Base-by-base conservation (phyloP, 2,797 vertebrate species). In the Microhierax caerulescens region DNA sequence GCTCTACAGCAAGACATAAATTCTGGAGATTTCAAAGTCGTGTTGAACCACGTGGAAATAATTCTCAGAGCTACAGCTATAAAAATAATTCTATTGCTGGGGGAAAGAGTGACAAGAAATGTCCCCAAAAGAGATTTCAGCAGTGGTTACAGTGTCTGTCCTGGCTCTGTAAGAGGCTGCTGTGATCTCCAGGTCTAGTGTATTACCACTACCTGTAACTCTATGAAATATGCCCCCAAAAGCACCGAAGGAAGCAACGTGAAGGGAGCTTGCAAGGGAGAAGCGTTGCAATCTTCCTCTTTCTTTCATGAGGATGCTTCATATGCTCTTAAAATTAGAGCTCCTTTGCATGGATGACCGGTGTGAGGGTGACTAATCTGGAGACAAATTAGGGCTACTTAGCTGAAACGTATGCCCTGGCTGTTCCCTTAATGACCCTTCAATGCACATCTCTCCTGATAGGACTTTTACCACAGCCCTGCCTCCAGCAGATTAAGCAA, bases 361-460 rank as follows among this genome's bases (percentile, higher is more conserved):
- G 61, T 22, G 65, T 25, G 67, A 92, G 39, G 64, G 60, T 82
- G 67, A 82, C 70, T 92, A 85, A 95, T 95, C 79, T 67, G 72
- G 64, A 94, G 75, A 88, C 67, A 93, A 93, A 93, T 87, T 79
- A 92, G 50, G 21, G 88, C 59, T 79, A n/a, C 47, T 90, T 82
- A 92, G 36, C 56, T 60, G 30, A 88, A 94, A 79, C 28, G 30
- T 90, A 70, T 67, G 80, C 67, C 60, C 88, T 57, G 54, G 54
- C 50, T 61, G 68, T 47, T 94, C 78, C 48, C 80, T 91, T 91
- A 94, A 87, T 54, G 92, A 91, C 64, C 64, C 92, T 92, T 93
- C 85, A 51, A 67, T 39, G 36, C 83, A 60, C 74, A 59, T 90
- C 88, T 65, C 64, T 91, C 90, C 78, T 9, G 22, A 77, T 3